Evolutionary conservation across 2,113 vertebrate species (phyloP), one percentile per base, ranked within the genome.

Genomic region (Cyanocitta stelleri): DNA sequence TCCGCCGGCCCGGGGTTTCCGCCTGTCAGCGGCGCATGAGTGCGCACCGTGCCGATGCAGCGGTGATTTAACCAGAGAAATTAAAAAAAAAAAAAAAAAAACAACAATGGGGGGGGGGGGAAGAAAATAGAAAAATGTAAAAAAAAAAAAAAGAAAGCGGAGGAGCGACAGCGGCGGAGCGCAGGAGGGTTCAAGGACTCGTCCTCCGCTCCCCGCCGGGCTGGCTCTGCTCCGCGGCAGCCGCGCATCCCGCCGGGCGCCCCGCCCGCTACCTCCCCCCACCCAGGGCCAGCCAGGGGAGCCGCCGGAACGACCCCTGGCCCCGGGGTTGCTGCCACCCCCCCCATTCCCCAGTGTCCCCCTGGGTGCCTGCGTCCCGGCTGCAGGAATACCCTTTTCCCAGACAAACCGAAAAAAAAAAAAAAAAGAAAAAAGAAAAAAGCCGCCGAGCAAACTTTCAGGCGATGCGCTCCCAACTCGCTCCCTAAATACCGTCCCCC

Each of bases 181-280:
- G 79, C 93, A 71, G 72, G 52, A 85, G 56, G 91, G 94, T 83
- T 97, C 96, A 93, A 89, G 95, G 94, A 93, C 95, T 95, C 81
- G 85, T 80, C 88, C 91, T 94, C 77, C 55, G 75, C 83, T 87
- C 62, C 52, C 89, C 55, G 72, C 61, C 64, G 90, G 54, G 72
- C 54, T 73, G 78, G 41, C 71, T 74, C 56, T 54, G 74, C 67
- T 93, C 81, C 86, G 62, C 81, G 37, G 58, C 72, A 91, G 49
- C 54, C 79, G 74, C 74, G 80, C 89, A 91, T 91, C 89, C 68
- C 79, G 46, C 79, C 39, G 35, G 63, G 68, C 39, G n/a, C 58
- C 52, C 52, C 58, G 27, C 80, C 62, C 55, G 76, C 67, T 58
- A 73, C 88, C 58, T 66, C 32, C 48, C 64, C 52, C 58, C 16